phyloP scores from a whole-genome alignment of 37 sponge, comb jelly and placozoan species.

The Hexactinellida sp. region DNA sequence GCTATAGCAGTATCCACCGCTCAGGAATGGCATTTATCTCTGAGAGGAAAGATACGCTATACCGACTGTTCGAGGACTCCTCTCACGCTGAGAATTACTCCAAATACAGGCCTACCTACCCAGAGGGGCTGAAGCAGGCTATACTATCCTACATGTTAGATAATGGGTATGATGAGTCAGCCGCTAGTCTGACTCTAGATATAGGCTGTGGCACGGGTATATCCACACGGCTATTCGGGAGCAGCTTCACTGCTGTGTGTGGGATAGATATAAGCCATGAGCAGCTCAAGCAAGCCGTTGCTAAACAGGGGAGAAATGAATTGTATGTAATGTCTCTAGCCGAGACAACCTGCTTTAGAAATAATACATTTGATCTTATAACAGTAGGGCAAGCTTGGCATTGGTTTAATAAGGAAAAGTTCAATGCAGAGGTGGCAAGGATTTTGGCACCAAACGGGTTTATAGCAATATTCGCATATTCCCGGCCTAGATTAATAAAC shows the following conservation, averaged over 20 bases:
- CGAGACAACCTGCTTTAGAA: neutral
- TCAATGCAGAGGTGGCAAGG: neutral
- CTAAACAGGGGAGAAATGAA: neutral
- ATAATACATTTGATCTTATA: neutral
- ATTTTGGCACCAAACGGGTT: neutral
- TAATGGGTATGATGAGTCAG: neutral
- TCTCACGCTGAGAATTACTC: neutral
- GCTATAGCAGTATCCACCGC: neutral
- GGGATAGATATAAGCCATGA: neutral
- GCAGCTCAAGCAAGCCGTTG: neutral
- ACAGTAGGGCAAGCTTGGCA: conserved; percentile 15
- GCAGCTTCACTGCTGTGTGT: neutral
- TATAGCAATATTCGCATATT: neutral
- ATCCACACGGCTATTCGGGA: neutral
- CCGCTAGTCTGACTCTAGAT: neutral
- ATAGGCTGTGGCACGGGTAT: neutral
- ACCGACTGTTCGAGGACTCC: neutral
- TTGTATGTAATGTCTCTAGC: conserved; percentile 3
- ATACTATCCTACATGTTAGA: neutral
- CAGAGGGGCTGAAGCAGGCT: neutral
- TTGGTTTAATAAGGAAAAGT: neutral
- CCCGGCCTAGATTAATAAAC: neutral
- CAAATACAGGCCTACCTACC: neutral
- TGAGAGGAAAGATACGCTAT: neutral
- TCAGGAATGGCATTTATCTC: neutral